Conservation (phyloP, 2,797 vertebrate species). For the Poeciliopsis presidionis region DNA sequence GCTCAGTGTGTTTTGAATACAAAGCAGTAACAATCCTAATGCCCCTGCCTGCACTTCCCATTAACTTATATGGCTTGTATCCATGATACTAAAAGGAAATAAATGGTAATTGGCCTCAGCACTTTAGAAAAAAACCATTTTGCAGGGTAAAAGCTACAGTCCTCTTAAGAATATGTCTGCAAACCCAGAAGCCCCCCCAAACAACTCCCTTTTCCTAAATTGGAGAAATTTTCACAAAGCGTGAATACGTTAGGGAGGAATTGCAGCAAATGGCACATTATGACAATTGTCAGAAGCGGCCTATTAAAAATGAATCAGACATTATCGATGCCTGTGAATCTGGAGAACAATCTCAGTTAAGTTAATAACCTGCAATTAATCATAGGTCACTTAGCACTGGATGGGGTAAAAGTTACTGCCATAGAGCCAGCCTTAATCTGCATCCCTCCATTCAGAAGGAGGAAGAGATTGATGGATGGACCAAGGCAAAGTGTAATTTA, state of each 20-base stretch:
- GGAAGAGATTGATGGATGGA: constrained; percentile 47
- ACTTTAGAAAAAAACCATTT: constrained; percentile 5
- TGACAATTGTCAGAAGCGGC: constrained; percentile 77
- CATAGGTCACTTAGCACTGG: constrained; percentile 76
- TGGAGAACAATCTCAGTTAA: constrained; percentile 75
- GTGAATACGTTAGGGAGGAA: constrained; percentile 72
- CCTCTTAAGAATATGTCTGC: not conserved
- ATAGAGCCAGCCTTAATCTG: constrained; percentile 61
- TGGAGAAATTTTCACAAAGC: constrained; percentile 69
- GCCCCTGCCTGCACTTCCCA: not conserved
- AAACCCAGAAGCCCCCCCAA: constrained; percentile 35
- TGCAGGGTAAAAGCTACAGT: not conserved
- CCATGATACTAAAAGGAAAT: constrained; percentile 1
- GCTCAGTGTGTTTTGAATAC: constrained; percentile 18
- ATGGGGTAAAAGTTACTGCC: constrained; percentile 52
- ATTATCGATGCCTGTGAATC: constrained; percentile 75
- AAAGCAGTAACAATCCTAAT: constrained; percentile 14
- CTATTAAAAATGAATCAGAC: constrained; percentile 80
- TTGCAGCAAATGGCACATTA: constrained; percentile 78
- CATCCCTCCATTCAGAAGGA: constrained; percentile 51
- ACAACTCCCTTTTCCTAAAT: constrained; percentile 55
- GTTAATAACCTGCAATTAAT: constrained; percentile 83
- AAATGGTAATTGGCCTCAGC: not conserved
- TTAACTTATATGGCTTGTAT: constrained; percentile 1
- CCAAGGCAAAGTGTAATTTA: constrained; percentile 39